Evolutionary conservation across 2,888 invertebrate species (phyloP).

Genomic region (Drosophila robusta): DNA sequence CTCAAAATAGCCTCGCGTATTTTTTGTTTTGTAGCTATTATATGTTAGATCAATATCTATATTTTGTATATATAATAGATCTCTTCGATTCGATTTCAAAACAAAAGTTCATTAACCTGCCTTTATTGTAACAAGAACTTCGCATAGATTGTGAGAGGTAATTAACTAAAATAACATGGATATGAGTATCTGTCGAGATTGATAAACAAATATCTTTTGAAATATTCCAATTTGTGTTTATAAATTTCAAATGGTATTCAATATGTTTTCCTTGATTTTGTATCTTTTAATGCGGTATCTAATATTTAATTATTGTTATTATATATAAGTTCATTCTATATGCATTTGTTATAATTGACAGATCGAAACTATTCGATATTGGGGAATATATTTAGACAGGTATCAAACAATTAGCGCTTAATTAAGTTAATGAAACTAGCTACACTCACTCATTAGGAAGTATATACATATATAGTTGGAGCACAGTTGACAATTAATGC

Average conservation of each 20-base stretch:
- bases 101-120: no score
- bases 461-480: not conserved
- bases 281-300: no score
- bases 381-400: conserved; percentile 36
- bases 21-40: no score
- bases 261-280: no score
- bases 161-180: no score
- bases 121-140: no score
- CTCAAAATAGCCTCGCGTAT: not conserved
- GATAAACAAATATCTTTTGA: not conserved
- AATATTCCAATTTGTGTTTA: not conserved
- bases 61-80: not conserved
- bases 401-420: conserved; percentile 6
- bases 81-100: no score
- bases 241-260: no score
- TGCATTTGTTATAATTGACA: conserved; percentile 21
- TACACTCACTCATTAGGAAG: not conserved
- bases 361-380: conserved; percentile 41
- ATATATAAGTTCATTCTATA: not conserved
- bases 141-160: no score
- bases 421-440: not conserved
- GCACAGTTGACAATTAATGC: not conserved
- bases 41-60: no score
- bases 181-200: not conserved
- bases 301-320: not conserved